Conservation (phyloP, 2,113 vertebrate species). For the Cinclus mexicanus region DNA sequence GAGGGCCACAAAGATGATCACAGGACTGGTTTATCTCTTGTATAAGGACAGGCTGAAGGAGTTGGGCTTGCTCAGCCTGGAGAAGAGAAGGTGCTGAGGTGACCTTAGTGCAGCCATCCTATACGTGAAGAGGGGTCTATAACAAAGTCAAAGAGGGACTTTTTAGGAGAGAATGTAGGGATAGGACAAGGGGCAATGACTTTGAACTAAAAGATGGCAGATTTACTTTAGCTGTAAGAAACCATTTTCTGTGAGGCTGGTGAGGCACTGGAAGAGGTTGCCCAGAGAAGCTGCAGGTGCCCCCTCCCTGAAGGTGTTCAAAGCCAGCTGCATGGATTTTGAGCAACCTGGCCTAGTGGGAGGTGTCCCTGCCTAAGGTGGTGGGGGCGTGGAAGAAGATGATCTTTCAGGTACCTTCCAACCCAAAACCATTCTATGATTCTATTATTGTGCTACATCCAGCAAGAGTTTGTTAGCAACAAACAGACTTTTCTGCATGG, state of each 20-base stretch:
- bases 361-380: not conserved
- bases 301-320: not conserved
- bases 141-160: not conserved
- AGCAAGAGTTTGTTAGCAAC: conserved; percentile 26
- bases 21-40: not conserved
- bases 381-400: not conserved
- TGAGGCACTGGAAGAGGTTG: not conserved
- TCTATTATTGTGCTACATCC: conserved; percentile 11
- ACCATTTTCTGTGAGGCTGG: not conserved
- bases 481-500: conserved; percentile 56
- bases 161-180: not conserved
- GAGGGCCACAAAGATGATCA: not conserved
- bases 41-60: not conserved
- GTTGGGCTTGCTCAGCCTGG: not conserved
- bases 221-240: not conserved
- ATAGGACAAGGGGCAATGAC: not conserved
- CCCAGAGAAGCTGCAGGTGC: not conserved
- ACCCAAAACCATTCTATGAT: not conserved
- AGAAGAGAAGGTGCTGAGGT: not conserved
- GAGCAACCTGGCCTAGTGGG: not conserved
- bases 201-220: not conserved
- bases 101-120: no score
- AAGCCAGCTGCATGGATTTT: not conserved
- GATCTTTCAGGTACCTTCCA: not conserved
- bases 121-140: not conserved